These are phyloP conservation scores for Frieseomelitta varia DNA, from an alignment of 1,140 invertebrate genomes.

Conservation along the genomic window DNA sequence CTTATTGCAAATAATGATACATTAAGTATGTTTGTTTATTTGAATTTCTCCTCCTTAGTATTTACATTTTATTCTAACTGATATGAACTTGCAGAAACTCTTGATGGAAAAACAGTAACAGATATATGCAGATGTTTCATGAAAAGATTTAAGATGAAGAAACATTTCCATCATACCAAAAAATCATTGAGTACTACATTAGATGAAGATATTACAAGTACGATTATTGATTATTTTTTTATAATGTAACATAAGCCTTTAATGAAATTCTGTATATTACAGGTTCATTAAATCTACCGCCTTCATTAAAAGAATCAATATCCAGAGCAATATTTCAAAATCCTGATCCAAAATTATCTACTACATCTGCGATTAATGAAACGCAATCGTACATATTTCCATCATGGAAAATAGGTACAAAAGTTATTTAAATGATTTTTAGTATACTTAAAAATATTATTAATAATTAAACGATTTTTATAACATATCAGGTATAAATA, in stretches of 20 bases:
- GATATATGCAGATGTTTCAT: slow-evolving; percentile 81
- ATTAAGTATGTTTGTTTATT: slow-evolving; percentile 80
- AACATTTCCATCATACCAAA: slow-evolving; percentile 61
- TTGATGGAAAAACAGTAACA: slow-evolving; percentile 81
- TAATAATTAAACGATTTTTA: slow-evolving; percentile 25
- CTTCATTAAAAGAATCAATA: slow-evolving; percentile 77
- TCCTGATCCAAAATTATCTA: slow-evolving; percentile 70
- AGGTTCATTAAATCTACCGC: slow-evolving; percentile 78
- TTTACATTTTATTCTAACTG: slow-evolving; percentile 6
- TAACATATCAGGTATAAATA: slow-evolving; percentile 57
- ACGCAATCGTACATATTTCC: slow-evolving; percentile 70
- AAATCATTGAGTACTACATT: slow-evolving; percentile 67
- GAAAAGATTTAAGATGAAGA: slow-evolving; percentile 81
- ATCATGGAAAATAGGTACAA: slow-evolving; percentile 75
- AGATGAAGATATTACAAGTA: slow-evolving; percentile 79
- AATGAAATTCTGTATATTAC: slow-evolving; percentile 11
- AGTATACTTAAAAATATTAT: neutral
- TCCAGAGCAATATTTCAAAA: slow-evolving; percentile 77
- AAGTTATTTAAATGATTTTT: neutral
- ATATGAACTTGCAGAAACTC: slow-evolving; percentile 66
- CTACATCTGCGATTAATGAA: slow-evolving; percentile 62
- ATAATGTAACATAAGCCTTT: neutral
- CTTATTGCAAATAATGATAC: slow-evolving; percentile 84
- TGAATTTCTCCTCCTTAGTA: neutral
- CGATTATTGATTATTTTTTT: neutral